Percentiles rank a stretch among this genome's conserved stretches.
Evolutionary conservation across 2,113 vertebrate species (phyloP).

Genomic region (Mirounga angustirostris): DNA sequence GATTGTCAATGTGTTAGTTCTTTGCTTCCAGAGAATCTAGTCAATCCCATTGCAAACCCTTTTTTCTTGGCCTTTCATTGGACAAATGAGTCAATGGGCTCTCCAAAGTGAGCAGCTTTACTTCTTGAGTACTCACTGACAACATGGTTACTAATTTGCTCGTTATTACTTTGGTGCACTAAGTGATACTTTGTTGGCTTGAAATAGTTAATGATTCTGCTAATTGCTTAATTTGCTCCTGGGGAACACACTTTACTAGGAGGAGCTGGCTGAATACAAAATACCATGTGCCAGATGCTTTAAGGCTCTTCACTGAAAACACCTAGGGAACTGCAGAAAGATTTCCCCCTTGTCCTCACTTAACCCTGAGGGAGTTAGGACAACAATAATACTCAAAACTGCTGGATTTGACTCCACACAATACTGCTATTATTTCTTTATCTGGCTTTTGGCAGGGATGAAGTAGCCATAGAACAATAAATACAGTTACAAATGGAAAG

Average conservation of each 20-base stretch:
- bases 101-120: background rate
- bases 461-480: background rate
- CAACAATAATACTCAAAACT: background rate
- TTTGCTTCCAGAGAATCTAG: background rate
- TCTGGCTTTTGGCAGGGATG: background rate
- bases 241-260: constrained; percentile 24
- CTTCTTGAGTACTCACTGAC: background rate
- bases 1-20: background rate
- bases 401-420: background rate
- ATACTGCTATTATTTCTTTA: background rate
- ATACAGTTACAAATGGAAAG: background rate
- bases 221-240: constrained; percentile 71
- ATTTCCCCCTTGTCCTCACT: background rate
- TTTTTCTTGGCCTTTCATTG: background rate
- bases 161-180: constrained; percentile 47
- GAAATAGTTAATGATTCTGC: constrained; percentile 73
- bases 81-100: background rate
- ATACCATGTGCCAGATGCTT: constrained; percentile 34
- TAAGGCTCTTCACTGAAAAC: background rate
- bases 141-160: background rate
- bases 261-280: constrained; percentile 65
- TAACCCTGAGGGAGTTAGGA: background rate
- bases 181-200: constrained; percentile 50
- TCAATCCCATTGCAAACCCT: background rate
- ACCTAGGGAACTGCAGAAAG: background rate